Percentiles rank a stretch among this genome's conserved stretches.
Evolutionary conservation across 2,797 vertebrate species (phyloP).

Genomic region (Pelodytes ibericus): DNA sequence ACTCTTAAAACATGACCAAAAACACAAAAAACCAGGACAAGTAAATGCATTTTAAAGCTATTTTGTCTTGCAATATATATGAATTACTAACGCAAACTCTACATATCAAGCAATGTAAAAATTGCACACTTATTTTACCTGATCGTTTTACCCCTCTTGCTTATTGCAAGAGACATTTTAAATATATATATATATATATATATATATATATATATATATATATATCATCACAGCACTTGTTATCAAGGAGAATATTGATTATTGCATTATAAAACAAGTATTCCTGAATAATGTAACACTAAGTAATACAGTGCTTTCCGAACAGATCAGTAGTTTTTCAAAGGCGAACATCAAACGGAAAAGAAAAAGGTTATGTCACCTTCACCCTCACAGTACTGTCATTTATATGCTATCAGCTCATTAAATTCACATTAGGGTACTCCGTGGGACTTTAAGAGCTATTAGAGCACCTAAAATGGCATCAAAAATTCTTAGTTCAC

Average conservation of each 20-base stretch:
- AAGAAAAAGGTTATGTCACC: conserved; percentile 90
- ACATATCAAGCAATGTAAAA: too few relatives aligned
- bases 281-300: conserved; percentile 68
- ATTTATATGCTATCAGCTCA: conserved; percentile 93
- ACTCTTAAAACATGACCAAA: too few relatives aligned
- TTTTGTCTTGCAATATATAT: too few relatives aligned
- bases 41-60: too few relatives aligned
- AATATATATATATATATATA: too few relatives aligned
- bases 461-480: conserved; percentile 94
- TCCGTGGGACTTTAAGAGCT: conserved; percentile 88
- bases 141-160: too few relatives aligned
- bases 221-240: conserved; percentile 18
- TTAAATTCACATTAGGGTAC: conserved; percentile 98
- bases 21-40: too few relatives aligned
- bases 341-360: conserved; percentile 81
- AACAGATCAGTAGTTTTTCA: conserved; percentile 78
- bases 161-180: too few relatives aligned
- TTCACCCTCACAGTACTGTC: conserved; percentile 90
- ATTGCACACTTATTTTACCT: too few relatives aligned
- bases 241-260: conserved; percentile 57
- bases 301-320: conserved; percentile 64
- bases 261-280: conserved; percentile 68
- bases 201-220: not conserved
- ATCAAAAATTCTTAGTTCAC: conserved; percentile 86
- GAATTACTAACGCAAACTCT: too few relatives aligned